phyloP scores from a whole-genome alignment of 2,888 invertebrate genomes.

The Sesamia inferens region DNA sequence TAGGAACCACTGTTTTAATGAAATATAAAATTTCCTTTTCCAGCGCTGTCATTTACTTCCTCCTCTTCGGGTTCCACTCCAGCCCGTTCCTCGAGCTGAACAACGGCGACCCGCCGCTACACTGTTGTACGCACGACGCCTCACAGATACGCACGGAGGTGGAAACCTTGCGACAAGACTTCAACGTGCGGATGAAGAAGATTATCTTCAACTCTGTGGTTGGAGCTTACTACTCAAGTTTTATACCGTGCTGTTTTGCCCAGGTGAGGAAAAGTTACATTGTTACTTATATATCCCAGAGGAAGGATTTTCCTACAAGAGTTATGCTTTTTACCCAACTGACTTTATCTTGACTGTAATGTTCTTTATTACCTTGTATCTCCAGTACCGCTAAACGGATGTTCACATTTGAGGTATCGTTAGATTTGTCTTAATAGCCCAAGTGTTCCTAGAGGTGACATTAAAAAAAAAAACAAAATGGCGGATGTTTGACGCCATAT shows the following conservation, averaged over 20 bases:
- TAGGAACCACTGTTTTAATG: too few species aligned
- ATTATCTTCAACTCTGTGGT: constrained; percentile 95
- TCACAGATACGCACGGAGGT: constrained; percentile 95
- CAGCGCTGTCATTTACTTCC: constrained; percentile 94
- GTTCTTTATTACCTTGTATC: too few species aligned
- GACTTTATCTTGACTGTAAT: too few species aligned
- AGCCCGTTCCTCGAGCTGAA: constrained; percentile 93
- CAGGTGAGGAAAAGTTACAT: constrained; percentile 89
- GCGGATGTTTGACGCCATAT: too few species aligned
- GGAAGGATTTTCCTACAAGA: neutral
- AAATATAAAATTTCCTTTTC: constrained; percentile 20
- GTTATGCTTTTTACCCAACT: neutral
- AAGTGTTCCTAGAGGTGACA: too few species aligned
- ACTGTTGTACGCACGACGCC: constrained; percentile 94
- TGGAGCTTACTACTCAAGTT: constrained; percentile 96
- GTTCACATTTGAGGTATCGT: too few species aligned
- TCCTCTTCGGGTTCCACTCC: constrained; percentile 94
- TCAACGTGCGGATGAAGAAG: constrained; percentile 96
- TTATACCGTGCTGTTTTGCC: constrained; percentile 97
- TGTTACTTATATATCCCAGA: neutral
- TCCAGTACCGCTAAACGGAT: too few species aligned
- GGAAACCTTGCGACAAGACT: constrained; percentile 95
- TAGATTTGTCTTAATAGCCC: too few species aligned
- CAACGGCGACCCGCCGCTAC: constrained; percentile 91
- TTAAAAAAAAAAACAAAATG: too few species aligned